A percentile compares a stretch with the other conserved stretches of the same genome.
Conservation (phyloP, 2,113 vertebrate species). For the Calonectris borealis region DNA sequence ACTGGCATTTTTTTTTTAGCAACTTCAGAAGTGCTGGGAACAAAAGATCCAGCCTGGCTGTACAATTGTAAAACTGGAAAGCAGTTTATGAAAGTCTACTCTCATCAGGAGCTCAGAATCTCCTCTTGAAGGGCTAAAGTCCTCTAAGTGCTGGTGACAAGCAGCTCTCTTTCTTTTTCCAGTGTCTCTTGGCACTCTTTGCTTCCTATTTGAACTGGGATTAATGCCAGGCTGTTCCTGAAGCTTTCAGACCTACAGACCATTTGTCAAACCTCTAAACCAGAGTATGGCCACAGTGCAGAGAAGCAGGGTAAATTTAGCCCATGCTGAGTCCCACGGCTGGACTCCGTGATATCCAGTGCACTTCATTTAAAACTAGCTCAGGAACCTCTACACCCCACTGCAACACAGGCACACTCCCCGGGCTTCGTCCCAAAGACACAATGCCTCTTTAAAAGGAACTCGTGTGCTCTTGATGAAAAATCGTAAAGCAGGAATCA, state of each 20-base stretch:
- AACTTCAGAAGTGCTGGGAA: not conserved
- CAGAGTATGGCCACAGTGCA: not conserved
- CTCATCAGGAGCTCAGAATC: not conserved
- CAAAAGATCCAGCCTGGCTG: not conserved
- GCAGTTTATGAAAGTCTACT: not conserved
- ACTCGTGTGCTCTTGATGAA: not conserved
- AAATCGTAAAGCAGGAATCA: not conserved
- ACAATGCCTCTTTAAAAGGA: not conserved
- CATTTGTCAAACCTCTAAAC: conserved; percentile 27
- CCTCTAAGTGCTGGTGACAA: not conserved
- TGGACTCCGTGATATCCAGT: not conserved
- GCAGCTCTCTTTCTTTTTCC: not conserved
- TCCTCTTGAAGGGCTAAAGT: not conserved
- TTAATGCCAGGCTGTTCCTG: conserved; percentile 22
- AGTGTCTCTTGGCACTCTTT: not conserved
- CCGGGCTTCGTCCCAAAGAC: not conserved
- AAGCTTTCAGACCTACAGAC: conserved; percentile 4
- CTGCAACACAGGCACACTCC: not conserved
- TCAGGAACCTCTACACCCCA: not conserved
- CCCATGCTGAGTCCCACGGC: not conserved
- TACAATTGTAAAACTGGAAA: not conserved
- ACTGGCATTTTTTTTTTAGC: not conserved
- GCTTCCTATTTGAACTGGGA: conserved; percentile 23
- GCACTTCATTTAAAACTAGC: not conserved
- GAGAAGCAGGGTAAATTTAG: conserved; percentile 23